phyloP scores from a whole-genome alignment of 2,888 invertebrate species.

The Drosophila mercatorum region DNA sequence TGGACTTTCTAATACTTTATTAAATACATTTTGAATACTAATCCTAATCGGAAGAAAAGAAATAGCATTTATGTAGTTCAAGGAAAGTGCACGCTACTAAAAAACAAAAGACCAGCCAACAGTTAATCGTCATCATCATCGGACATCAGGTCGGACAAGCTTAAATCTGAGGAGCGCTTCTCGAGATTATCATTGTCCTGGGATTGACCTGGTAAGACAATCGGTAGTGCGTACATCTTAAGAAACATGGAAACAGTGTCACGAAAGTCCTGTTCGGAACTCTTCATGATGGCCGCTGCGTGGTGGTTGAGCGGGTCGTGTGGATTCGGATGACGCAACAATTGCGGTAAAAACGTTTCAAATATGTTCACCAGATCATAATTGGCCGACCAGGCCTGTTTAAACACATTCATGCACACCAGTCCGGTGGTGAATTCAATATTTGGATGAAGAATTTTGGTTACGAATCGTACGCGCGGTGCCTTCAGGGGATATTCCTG shows the following conservation, averaged over 20 bases:
- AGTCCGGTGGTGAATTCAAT: slow-evolving; percentile 65
- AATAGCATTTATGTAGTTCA: slow-evolving; percentile 32
- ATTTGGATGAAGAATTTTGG: slow-evolving; percentile 67
- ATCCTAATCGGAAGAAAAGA: slow-evolving; percentile 20
- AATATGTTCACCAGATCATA: slow-evolving; percentile 69
- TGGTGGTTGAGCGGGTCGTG: slow-evolving; percentile 62
- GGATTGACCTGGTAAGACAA: slow-evolving; percentile 19
- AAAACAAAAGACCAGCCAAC: slow-evolving; percentile 54
- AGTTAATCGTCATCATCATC: slow-evolving; percentile 51
- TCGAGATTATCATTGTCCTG: slow-evolving; percentile 38
- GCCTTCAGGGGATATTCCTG: slow-evolving; percentile 67
- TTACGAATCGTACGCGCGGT: slow-evolving; percentile 60
- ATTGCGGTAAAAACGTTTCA: slow-evolving; percentile 67
- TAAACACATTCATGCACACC: slow-evolving; percentile 71
- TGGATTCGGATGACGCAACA: slow-evolving; percentile 66
- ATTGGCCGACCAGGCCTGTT: slow-evolving; percentile 69
- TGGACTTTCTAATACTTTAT: slow-evolving; percentile 16
- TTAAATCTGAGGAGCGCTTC: slow-evolving; percentile 61
- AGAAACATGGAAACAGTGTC: slow-evolving; percentile 56
- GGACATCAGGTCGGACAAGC: slow-evolving; percentile 59
- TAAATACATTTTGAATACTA: slow-evolving; percentile 29
- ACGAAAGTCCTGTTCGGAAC: slow-evolving; percentile 58
- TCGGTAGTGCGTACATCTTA: slow-evolving; percentile 60
- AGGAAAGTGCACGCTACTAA: slow-evolving; percentile 37
- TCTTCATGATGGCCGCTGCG: slow-evolving; percentile 60